Evolutionary conservation across 2,888 invertebrate genomes (phyloP).

Genomic region (Drosophila crucigera): DNA sequence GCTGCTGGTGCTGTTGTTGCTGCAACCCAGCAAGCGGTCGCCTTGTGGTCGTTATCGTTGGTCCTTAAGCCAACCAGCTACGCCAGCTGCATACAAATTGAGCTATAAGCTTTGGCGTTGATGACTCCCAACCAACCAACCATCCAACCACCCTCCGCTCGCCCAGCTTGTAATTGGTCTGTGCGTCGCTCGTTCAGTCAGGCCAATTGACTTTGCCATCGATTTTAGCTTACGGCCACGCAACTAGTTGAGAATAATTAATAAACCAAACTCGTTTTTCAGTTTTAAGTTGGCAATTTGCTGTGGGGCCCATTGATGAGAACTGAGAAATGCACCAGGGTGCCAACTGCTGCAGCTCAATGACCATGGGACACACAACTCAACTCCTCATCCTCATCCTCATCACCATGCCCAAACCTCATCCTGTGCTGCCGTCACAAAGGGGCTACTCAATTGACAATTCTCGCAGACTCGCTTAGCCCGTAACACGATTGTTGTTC

Average conservation of each 20-base stretch:
- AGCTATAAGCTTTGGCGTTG: constrained; percentile 70
- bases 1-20: background rate
- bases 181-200: constrained; percentile 29
- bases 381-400: background rate
- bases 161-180: constrained; percentile 3
- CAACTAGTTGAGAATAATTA: constrained; percentile 72
- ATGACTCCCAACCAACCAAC: constrained; percentile 32
- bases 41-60: constrained; percentile 33
- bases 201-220: constrained; percentile 63
- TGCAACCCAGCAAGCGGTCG: background rate
- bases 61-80: constrained; percentile 59
- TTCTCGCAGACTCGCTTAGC: constrained; percentile 75
- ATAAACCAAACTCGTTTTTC: constrained; percentile 75
- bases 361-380: constrained; percentile 19
- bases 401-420: constrained; percentile 1
- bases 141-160: background rate
- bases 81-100: constrained; percentile 78
- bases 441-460: constrained; percentile 75
- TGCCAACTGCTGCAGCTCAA: constrained; percentile 4
- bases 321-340: constrained; percentile 9
- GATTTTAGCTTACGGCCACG: constrained; percentile 48
- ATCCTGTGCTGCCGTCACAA: constrained; percentile 33
- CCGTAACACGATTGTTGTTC: constrained; percentile 63
- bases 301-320: constrained; percentile 58
- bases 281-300: constrained; percentile 27